Percentiles rank a stretch among this genome's conserved stretches.
phyloP scores from a whole-genome alignment of 2,888 invertebrate species.

The Pseudococcus longispinus region DNA sequence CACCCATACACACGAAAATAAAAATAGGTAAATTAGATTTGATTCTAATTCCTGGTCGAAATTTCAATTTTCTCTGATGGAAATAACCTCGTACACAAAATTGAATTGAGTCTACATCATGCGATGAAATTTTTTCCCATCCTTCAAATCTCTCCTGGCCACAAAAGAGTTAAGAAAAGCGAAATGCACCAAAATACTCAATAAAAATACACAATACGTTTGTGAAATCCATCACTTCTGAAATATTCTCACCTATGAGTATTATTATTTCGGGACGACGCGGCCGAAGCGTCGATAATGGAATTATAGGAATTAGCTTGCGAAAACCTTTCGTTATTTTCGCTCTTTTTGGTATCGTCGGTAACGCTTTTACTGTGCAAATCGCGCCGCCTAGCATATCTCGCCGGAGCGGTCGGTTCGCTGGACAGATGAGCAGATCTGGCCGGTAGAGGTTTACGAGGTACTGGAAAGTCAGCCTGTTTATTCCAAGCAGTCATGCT shows the following conservation, averaged over 20 bases:
- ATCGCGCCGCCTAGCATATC: constrained; percentile 61
- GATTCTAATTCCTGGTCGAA: no score
- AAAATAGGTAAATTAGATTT: no score
- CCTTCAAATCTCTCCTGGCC: no score
- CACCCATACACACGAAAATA: no score
- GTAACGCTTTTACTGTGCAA: constrained; percentile 64
- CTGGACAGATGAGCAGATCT: constrained; percentile 58
- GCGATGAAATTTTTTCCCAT: no score
- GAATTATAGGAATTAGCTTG: constrained; percentile 37
- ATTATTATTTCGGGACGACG: background rate
- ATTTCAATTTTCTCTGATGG: no score
- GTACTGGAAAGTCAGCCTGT: constrained; percentile 50
- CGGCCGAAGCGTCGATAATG: constrained; percentile 26
- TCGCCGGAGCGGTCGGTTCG: constrained; percentile 59
- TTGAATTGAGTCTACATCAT: no score
- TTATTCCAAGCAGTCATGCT: constrained; percentile 58
- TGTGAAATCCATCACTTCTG: background rate
- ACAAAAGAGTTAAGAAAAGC: no score
- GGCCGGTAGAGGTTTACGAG: constrained; percentile 57
- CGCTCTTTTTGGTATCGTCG: constrained; percentile 64
- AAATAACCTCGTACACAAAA: no score
- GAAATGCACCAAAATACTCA: no score
- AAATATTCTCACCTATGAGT: background rate
- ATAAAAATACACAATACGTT: background rate
- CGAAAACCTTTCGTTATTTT: background rate